phyloP scores from a whole-genome alignment of 1,140 invertebrate species.

The Mizuhopecten yessoensis region DNA sequence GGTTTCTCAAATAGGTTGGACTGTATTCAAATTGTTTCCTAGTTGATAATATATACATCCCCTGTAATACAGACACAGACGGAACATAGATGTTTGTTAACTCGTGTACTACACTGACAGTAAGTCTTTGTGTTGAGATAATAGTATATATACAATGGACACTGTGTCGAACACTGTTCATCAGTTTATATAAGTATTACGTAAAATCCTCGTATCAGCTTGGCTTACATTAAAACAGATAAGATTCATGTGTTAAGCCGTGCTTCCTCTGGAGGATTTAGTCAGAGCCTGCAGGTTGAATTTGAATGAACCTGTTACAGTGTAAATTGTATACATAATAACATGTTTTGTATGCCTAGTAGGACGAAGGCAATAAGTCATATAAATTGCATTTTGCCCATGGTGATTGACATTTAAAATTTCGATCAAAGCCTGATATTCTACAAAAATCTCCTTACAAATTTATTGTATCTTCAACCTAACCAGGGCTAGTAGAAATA shows the following conservation, averaged over 20 bases:
- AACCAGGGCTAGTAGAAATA: neutral
- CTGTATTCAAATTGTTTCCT: too few relatives aligned
- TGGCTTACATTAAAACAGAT: slow-evolving; percentile 17
- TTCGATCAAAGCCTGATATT: neutral
- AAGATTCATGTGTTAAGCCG: neutral
- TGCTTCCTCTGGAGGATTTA: neutral
- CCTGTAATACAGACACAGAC: too few relatives aligned
- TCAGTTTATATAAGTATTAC: neutral
- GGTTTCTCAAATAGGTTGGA: too few relatives aligned
- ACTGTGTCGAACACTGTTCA: neutral
- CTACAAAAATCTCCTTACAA: neutral
- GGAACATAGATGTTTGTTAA: neutral
- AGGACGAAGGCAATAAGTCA: too few relatives aligned
- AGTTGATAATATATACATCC: too few relatives aligned
- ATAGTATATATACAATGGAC: neutral
- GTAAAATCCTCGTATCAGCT: neutral
- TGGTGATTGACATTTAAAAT: neutral
- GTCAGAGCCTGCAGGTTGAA: neutral
- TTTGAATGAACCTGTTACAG: neutral
- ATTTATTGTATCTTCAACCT: neutral
- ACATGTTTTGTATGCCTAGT: too few relatives aligned
- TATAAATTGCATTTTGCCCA: neutral
- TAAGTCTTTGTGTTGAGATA: neutral
- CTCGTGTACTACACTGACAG: neutral
- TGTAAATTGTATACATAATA: too few relatives aligned